These are phyloP conservation scores for Tetraneura akinire DNA, from an alignment of 1,140 invertebrate genomes.

Conservation along the genomic window DNA sequence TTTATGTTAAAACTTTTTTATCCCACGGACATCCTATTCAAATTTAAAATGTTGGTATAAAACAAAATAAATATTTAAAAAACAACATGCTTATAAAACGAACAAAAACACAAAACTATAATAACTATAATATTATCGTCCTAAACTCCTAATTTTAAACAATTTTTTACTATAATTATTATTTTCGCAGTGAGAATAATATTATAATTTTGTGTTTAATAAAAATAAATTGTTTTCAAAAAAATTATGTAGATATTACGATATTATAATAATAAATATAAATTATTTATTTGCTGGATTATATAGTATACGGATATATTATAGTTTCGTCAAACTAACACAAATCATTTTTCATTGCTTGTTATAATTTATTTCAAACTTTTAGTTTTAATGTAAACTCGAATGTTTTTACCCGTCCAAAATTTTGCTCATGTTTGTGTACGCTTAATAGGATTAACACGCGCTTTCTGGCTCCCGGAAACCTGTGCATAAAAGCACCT, in stretches of 20 bases:
- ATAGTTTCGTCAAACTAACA: background rate
- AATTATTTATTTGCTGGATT: no score
- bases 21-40: background rate
- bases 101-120: conserved; percentile 28
- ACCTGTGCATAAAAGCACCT: background rate
- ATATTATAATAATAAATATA: no score
- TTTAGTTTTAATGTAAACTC: conserved; percentile 1
- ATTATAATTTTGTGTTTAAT: background rate
- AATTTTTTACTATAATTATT: conserved; percentile 4
- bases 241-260: no score
- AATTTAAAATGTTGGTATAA: conserved; percentile 2
- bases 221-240: background rate
- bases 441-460: conserved; percentile 36
- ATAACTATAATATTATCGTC: background rate
- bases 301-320: no score
- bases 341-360: background rate
- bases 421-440: background rate
- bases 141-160: background rate
- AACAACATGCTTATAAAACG: background rate
- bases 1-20: conserved; percentile 15
- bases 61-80: conserved; percentile 34
- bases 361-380: background rate
- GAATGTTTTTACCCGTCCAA: background rate
- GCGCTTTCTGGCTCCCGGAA: background rate
- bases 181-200: background rate